Percentiles rank a stretch among this genome's conserved stretches.
Conservation (phyloP, 2,113 vertebrate species). For the Edolisoma coerulescens region DNA sequence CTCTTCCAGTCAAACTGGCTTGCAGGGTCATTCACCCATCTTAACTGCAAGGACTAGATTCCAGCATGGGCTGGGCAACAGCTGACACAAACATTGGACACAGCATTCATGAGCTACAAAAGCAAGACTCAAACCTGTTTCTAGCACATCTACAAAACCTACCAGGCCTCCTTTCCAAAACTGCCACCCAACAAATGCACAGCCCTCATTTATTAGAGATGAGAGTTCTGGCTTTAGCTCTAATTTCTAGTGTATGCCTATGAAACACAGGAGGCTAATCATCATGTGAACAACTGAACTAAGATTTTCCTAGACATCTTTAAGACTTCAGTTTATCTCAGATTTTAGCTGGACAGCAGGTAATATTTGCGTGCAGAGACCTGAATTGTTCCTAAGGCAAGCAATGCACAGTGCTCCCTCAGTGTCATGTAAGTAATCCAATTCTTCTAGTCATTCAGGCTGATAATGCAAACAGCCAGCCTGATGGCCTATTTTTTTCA, state of each 20-base stretch:
- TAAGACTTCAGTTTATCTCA: not conserved
- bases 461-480: slow-evolving; percentile 20
- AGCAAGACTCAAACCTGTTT: not conserved
- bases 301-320: not conserved
- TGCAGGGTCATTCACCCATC: not conserved
- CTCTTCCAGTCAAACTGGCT: not conserved
- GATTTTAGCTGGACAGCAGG: not conserved
- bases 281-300: not conserved
- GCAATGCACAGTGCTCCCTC: not conserved
- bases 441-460: not conserved
- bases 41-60: not conserved
- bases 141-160: not conserved
- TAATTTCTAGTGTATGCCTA: not conserved
- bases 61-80: not conserved
- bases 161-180: not conserved
- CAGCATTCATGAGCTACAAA: not conserved
- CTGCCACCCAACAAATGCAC: not conserved
- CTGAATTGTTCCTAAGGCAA: not conserved
- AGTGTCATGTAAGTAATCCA: slow-evolving; percentile 15
- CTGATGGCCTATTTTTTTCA: slow-evolving; percentile 56
- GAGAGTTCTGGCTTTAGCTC: not conserved
- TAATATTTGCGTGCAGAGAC: not conserved
- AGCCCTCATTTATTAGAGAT: not conserved
- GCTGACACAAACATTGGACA: not conserved
- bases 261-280: not conserved